phyloP scores from a whole-genome alignment of 2,888 invertebrate genomes.

The Ametastegia equiseti region DNA sequence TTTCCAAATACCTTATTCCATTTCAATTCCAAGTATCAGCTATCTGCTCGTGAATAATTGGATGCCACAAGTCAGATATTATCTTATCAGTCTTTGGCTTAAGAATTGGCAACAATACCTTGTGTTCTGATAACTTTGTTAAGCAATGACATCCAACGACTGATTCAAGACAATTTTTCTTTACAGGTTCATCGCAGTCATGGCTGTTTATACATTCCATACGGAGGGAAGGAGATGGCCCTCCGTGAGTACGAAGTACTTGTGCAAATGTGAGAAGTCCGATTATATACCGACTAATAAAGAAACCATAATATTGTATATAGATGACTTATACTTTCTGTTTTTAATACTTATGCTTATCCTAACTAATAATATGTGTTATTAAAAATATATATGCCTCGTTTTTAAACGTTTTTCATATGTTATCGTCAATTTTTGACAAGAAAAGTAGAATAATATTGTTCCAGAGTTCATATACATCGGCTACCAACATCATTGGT shows the following conservation, averaged over 20 bases:
- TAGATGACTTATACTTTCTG: neutral
- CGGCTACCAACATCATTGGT: too few relatives aligned
- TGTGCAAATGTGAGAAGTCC: constrained; percentile 58
- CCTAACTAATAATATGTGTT: too few relatives aligned
- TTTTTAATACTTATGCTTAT: neutral
- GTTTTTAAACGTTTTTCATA: too few relatives aligned
- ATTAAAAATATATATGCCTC: too few relatives aligned
- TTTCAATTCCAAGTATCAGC: neutral
- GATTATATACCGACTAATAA: neutral
- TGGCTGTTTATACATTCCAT: constrained; percentile 77
- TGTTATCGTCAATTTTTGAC: too few relatives aligned
- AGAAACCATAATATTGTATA: too few relatives aligned
- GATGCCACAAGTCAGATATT: neutral
- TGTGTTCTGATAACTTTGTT: neutral
- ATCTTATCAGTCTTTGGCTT: neutral
- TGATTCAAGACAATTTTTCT: neutral
- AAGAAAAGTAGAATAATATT: too few relatives aligned
- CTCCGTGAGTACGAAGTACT: constrained; percentile 75
- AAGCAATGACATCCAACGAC: neutral
- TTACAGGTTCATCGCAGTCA: constrained; percentile 77
- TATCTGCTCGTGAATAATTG: neutral
- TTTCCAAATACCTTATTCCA: neutral
- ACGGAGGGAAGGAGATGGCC: constrained; percentile 75
- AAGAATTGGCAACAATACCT: neutral
- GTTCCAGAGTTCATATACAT: too few relatives aligned